Evolutionary conservation across 2,797 vertebrate genomes (phyloP), one percentile per base, ranked within the genome.

Genomic region (Champsocephalus gunnari): DNA sequence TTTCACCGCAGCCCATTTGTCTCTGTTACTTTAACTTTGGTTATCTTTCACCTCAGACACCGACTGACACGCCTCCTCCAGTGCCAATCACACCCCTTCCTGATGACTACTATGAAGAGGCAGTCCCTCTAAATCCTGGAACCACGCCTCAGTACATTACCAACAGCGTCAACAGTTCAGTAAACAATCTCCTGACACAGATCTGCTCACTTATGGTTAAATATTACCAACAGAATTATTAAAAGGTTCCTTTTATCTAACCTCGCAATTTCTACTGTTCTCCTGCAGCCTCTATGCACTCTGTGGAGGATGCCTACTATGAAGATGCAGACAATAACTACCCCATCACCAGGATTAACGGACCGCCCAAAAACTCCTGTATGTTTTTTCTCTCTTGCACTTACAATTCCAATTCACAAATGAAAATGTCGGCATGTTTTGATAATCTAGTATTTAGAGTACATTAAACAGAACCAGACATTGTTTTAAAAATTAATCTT

Each of bases 61-160:
- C 94, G 0, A 94, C 89, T 5, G 96, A 97, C 76, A 94, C 95
- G 2, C 96, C 97, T 67, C 98, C 98, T 11, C 97, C 97, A 0
- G 85, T 98, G 74, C 98, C 98, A 55, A 95, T 94, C 77, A 97
- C 97, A 5, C 96, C 97, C 2, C 96, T 97, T 0, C 97, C 98
- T 0, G 98, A 99, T 87, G 98, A 99, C 92, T 98, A 99, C 91
- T 99, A 99, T 5, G 98, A 99, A 88, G 98, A 99, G 83, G 98
- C 98, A 0, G 96, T 97, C 78, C 98, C 98, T 16, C 93, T 99
- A 12, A 95, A 96, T 16, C 96, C 97, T 0, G 97, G 96, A 75
- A 97, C 97, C 73, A 87, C 93, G 1, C 97, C 98, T 0, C 97
- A 99, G 88, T 99, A 98, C 87, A 98, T 99, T 85, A 97, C 95